Conservation (phyloP, 2,797 vertebrate genomes). For the Glyptemys insculpta region DNA sequence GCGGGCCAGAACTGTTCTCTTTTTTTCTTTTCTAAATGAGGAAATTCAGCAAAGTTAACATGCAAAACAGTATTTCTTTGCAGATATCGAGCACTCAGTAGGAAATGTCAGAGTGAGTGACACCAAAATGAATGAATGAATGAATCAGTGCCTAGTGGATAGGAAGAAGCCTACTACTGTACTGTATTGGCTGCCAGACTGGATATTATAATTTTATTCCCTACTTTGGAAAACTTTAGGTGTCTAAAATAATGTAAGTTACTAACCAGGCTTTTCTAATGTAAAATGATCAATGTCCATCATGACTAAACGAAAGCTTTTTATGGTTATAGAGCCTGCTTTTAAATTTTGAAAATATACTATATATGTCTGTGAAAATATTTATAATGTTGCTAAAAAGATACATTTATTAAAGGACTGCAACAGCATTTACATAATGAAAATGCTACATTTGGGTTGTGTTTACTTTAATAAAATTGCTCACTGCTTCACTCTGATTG, state of each 20-base stretch:
- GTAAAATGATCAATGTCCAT: not conserved
- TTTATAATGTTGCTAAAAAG: constrained; percentile 42
- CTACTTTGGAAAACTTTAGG: not conserved
- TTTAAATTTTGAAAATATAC: constrained; percentile 45
- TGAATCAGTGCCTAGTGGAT: not conserved
- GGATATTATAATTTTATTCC: fast-evolving
- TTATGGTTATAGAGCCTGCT: not conserved
- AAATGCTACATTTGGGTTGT: constrained; percentile 44
- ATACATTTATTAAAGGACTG: not conserved
- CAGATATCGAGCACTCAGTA: not conserved
- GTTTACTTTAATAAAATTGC: constrained; percentile 75
- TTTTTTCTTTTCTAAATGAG: not conserved
- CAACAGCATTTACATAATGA: constrained; percentile 36
- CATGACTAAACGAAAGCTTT: constrained; percentile 9
- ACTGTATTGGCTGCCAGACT: fast-evolving
- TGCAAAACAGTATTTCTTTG: not conserved
- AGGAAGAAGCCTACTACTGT: not conserved
- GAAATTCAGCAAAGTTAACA: not conserved
- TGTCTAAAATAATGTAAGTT: not conserved
- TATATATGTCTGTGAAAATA: constrained; percentile 35
- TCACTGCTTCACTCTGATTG: constrained; percentile 44
- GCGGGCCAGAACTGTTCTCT: not conserved
- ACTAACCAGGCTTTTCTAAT: not conserved
- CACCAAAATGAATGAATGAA: fast-evolving
- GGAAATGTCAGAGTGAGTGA: not conserved